Percentiles rank a stretch among this genome's conserved stretches.
These are phyloP conservation scores for Orthonyx spaldingii DNA, from an alignment of 2,113 vertebrate genomes.

Conservation along the genomic window DNA sequence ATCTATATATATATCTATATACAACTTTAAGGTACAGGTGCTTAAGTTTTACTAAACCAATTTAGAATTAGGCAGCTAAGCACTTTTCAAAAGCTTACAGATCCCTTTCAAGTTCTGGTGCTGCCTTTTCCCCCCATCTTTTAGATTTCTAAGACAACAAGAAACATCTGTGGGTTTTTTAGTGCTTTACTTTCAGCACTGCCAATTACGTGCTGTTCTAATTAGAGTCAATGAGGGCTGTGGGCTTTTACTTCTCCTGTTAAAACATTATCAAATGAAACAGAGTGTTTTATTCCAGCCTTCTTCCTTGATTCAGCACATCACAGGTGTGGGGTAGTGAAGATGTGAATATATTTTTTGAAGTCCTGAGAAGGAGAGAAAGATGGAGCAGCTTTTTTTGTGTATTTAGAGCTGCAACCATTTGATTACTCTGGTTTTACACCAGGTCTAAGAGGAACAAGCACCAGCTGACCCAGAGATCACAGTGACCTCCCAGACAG, in stretches of 20 bases:
- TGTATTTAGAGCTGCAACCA: background rate
- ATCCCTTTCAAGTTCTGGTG: background rate
- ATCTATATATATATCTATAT: too few species aligned
- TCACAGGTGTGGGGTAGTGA: background rate
- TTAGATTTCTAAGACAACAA: background rate
- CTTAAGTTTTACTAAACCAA: background rate
- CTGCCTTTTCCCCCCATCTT: background rate
- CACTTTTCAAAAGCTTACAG: background rate
- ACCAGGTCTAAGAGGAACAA: background rate
- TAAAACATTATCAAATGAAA: background rate
- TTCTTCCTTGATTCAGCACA: background rate
- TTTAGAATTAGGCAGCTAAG: background rate
- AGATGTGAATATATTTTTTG: background rate
- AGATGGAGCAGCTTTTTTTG: background rate
- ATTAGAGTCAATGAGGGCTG: slow-evolving; percentile 23
- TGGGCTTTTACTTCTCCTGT: background rate
- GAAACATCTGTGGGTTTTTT: background rate
- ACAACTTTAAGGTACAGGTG: background rate
- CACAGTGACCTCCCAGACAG: background rate
- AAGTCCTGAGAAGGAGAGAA: background rate
- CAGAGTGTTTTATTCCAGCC: background rate
- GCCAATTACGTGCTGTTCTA: background rate
- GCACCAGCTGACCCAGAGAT: background rate
- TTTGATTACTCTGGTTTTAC: background rate
- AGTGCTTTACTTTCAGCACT: background rate